phyloP scores from a whole-genome alignment of 2,888 invertebrate species.

The Chymomyza caudatula region DNA sequence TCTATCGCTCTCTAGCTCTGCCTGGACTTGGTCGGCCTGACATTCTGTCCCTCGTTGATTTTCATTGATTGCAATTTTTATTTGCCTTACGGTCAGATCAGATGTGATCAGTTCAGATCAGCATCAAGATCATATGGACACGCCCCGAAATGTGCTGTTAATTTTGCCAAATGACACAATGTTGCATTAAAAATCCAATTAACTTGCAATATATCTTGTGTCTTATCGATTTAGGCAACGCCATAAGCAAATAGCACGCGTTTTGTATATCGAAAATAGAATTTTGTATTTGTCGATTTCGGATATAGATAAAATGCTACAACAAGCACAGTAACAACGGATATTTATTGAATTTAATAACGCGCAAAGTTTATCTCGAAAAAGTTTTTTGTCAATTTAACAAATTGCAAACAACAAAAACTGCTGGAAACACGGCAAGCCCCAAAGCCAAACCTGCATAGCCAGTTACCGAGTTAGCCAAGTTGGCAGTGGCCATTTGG shows the following conservation, averaged over 20 bases:
- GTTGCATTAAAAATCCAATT: constrained; percentile 38
- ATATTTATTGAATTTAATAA: constrained; percentile 70
- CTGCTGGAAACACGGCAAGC: constrained; percentile 43
- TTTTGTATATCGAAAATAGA: constrained; percentile 58
- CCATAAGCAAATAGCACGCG: constrained; percentile 8
- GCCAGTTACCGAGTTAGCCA: constrained; percentile 26
- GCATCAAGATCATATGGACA: background rate
- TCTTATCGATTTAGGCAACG: constrained; percentile 25
- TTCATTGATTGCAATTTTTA: constrained; percentile 51
- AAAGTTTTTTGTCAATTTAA: constrained; percentile 70
- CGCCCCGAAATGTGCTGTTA: background rate
- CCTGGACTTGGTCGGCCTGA: background rate
- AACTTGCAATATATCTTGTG: constrained; percentile 23
- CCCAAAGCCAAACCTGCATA: constrained; percentile 20
- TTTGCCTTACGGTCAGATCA: constrained; percentile 9
- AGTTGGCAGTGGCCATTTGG: background rate
- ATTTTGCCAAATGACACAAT: background rate
- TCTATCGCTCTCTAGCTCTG: background rate
- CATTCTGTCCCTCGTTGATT: constrained; percentile 30
- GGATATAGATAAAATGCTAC: constrained; percentile 29
- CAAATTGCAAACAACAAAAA: constrained; percentile 53
- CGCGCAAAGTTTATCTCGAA: constrained; percentile 69
- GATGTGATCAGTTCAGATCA: background rate
- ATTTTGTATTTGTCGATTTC: constrained; percentile 69
- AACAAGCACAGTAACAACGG: constrained; percentile 14